Base-by-base conservation (phyloP, 2,797 vertebrate species). In the Eutrigla gurnardus region DNA sequence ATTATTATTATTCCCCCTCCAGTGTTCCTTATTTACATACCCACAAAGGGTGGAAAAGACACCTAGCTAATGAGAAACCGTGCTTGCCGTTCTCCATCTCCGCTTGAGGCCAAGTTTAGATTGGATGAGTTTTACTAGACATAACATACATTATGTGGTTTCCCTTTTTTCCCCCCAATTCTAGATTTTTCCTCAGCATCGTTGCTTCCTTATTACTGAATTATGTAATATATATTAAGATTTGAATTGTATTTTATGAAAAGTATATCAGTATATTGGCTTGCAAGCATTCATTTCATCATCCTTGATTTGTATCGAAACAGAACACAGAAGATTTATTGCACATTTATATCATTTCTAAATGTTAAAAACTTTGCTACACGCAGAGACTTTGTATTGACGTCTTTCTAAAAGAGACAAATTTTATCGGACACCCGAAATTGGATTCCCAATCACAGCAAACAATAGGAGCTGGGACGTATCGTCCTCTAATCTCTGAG, bases 391-490 rank as follows among this genome's bases (percentile, higher is more conserved):
- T 74, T 67, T 52, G 65, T 83, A 91, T 85, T 86, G 85, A 87
- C 87, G 66, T 79, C 83, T 91, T 82, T 80, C 69, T 89, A 85
- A 88, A 87, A 88, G 40, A 82, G 78, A 82, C 83, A 78, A 65
- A 88, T 83, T 89, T 84, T 72, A 82, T 83, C 80, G 69, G 5
- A 90, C 84, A 85, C n/a, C n/a, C 86, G 18, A 88, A 91, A 93
- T 85, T 91, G 81, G 77, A 86, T 90, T 86, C 55, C 68, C 75
- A 78, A 76, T 87, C 57, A 69, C 40, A 58, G 75, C n/a, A 10
- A 82, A 52, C 59, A 64, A 49, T 58, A 57, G n/a, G 70, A 75
- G 64, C 70, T 53, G 42, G 43, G 58, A 47, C 45, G 5, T 42
- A 57, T 45, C 61, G 58, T 80, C 77, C 72, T 73, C 49, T 69